Evolutionary conservation across 2,113 vertebrate species (phyloP).

Genomic region (Pantherophis guttatus): DNA sequence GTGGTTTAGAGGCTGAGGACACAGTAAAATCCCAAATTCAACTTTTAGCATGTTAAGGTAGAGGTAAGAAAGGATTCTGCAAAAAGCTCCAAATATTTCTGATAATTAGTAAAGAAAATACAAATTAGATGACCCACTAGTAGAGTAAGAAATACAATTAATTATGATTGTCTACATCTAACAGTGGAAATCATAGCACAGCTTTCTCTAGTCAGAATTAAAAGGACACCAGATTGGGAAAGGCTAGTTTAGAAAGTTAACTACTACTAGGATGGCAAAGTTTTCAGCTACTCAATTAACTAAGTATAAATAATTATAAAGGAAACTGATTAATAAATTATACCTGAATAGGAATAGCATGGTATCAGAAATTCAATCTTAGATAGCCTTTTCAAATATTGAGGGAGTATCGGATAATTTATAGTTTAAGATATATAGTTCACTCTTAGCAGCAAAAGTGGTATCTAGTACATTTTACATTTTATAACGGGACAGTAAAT

Average conservation of each 20-base stretch:
- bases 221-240: background rate
- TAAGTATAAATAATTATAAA: background rate
- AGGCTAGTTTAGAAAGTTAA: background rate
- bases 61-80: background rate
- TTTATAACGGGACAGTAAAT: background rate
- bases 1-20: background rate
- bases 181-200: background rate
- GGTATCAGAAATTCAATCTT: background rate
- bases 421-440: background rate
- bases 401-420: background rate
- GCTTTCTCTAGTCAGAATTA: background rate
- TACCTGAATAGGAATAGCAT: background rate
- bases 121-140: background rate
- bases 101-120: background rate
- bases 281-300: background rate
- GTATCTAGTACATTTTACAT: background rate
- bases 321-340: background rate
- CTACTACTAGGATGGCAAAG: background rate
- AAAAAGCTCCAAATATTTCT: background rate
- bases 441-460: background rate
- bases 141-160: background rate
- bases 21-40: background rate
- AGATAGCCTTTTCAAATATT: background rate
- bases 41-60: background rate
- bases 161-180: background rate